Evolutionary conservation across 2,113 vertebrate species (phyloP), one percentile per base, ranked within the genome.

Genomic region (Pseudopodoces humilis): DNA sequence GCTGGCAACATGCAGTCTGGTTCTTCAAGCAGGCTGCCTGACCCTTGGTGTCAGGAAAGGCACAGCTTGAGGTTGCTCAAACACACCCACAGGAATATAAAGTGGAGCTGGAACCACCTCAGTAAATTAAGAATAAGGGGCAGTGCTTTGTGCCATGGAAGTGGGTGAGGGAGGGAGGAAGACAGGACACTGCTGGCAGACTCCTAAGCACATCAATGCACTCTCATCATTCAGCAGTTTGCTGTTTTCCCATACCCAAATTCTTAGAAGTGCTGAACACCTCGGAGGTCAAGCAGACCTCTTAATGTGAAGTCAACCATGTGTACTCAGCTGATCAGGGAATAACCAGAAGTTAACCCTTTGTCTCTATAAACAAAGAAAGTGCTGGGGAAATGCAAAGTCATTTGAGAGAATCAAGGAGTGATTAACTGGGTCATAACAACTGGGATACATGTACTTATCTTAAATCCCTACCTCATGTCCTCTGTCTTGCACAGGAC

Each of bases 401-500:
- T 78, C 59, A 69, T 60, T 88, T 11, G 10, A 88, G 67, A 86
- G 63, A 96, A 93, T 43, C 91, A 96, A 96, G 90, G 83, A 94
- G 89, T 2, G 2, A 90, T 86, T 92, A 78, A 94, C 50, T 22
- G 75, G 94, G 86, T 93, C 87, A 94, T 75, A 97, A 94, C 0
- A 22, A 94, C 81, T 18, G 79, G 13, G 19, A 95, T 59, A 96
- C 67, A 96, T 87, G 95, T 97, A 98, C 94, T 96, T 94, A 97
- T 87, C 89, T 96, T 88, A 92, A 96, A 97, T 98, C 97, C 98
- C 98, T 98, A 99, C 99, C 99, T 99, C 99, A 97, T 98, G 98
- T 88, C 99, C 99, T 97, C 98, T 98, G 93, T 99, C 99, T 98
- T 99, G 99, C 90, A 98, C 98, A 81, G 99, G 98, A 98, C 99